These are phyloP conservation scores for Agrotis segetum DNA, from an alignment of 2,888 invertebrate species.

Conservation along the genomic window DNA sequence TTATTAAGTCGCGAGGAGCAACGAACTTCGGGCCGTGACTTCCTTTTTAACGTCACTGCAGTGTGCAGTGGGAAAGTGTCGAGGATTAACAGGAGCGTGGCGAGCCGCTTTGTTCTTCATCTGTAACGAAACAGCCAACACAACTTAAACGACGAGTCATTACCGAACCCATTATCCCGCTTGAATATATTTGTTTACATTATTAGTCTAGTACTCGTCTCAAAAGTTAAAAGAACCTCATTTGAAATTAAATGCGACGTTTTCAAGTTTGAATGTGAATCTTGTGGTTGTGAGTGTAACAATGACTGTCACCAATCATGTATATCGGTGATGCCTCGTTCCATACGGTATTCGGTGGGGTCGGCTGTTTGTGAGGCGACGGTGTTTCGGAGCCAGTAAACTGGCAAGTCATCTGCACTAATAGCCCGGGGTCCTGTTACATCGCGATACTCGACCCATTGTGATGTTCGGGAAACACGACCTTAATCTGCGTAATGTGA, in stretches of 20 bases:
- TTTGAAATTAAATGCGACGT: slow-evolving; percentile 59
- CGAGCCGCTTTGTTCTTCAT: slow-evolving; percentile 82
- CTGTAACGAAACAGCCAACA: slow-evolving; percentile 76
- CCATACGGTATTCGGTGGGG: slow-evolving; percentile 66
- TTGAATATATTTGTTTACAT: slow-evolving; percentile 81
- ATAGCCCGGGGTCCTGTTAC: slow-evolving; percentile 80
- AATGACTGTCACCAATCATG: slow-evolving; percentile 50
- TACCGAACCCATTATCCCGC: slow-evolving; percentile 74
- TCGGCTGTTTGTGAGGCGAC: slow-evolving; percentile 58
- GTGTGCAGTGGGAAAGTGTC: slow-evolving; percentile 83
- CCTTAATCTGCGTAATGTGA: slow-evolving; percentile 63
- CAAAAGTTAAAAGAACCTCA: slow-evolving; percentile 42
- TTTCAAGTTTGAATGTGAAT: slow-evolving; percentile 33
- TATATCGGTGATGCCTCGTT: slow-evolving; percentile 52
- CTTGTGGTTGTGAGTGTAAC: slow-evolving; percentile 28
- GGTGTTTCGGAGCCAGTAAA: slow-evolving; percentile 74
- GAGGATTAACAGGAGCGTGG: slow-evolving; percentile 84
- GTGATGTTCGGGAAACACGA: slow-evolving; percentile 65
- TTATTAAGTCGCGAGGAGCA: slow-evolving; percentile 74
- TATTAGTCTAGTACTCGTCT: slow-evolving; percentile 66
- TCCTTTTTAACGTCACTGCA: slow-evolving; percentile 84
- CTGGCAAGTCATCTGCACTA: slow-evolving; percentile 84
- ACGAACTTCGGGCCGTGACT: slow-evolving; percentile 86
- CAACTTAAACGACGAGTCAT: slow-evolving; percentile 73
- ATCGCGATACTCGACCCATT: slow-evolving; percentile 68